Conservation (phyloP, 2,797 vertebrate genomes). For the Danionella dracula region DNA sequence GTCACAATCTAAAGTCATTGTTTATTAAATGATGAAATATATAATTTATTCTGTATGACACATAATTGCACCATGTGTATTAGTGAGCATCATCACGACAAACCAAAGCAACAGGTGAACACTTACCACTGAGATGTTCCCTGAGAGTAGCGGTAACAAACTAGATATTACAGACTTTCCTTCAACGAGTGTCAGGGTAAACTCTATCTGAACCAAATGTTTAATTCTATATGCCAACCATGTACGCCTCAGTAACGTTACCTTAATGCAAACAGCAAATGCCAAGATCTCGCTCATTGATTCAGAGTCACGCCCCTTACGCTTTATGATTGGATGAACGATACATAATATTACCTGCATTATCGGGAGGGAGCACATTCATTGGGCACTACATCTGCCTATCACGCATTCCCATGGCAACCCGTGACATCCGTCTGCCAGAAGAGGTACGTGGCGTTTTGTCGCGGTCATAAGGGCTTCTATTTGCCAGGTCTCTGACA, state of each 20-base stretch:
- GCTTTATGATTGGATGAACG: slow-evolving; percentile 47
- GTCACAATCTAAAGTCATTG: not conserved
- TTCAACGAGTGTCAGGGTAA: not conserved
- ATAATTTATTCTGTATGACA: not conserved
- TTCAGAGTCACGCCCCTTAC: slow-evolving; percentile 49
- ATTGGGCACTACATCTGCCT: slow-evolving; percentile 55
- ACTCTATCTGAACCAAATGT: not conserved
- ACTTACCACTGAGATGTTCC: slow-evolving; percentile 1
- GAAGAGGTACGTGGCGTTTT: slow-evolving; percentile 49
- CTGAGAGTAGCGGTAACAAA: not conserved
- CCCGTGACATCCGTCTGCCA: slow-evolving; percentile 47
- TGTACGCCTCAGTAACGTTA: slow-evolving; percentile 29
- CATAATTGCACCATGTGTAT: not conserved
- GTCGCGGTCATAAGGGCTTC: not conserved
- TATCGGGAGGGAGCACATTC: slow-evolving; percentile 49
- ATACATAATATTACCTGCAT: not conserved
- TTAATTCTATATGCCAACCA: slow-evolving; percentile 30
- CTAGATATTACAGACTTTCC: not conserved
- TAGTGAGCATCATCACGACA: not conserved
- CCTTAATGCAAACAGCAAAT: slow-evolving; percentile 30
- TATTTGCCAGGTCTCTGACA: no score
- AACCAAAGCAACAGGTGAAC: not conserved
- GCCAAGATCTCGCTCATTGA: no score
- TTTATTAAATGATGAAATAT: not conserved
- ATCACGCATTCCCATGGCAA: slow-evolving; percentile 30